A percentile compares a stretch with the other conserved stretches of the same genome.
These are phyloP conservation scores for Epinotia ramella DNA, from an alignment of 2,888 invertebrate genomes.

Conservation along the genomic window DNA sequence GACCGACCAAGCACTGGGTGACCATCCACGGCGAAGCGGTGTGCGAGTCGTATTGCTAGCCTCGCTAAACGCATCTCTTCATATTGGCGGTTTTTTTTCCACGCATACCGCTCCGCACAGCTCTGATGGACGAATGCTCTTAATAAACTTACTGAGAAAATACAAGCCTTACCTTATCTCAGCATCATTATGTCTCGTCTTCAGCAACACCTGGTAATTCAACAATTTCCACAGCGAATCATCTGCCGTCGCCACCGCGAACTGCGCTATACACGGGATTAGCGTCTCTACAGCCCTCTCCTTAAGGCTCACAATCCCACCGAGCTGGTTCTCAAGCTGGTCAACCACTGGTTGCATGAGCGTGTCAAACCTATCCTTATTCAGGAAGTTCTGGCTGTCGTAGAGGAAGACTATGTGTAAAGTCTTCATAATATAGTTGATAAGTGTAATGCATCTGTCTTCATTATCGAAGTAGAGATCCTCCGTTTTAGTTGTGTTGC, in stretches of 20 bases:
- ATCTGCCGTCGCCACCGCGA: constrained; percentile 93
- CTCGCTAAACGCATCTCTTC: too few species aligned
- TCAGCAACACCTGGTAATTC: constrained; percentile 95
- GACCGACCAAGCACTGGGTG: too few species aligned
- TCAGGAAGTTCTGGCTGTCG: constrained; percentile 93
- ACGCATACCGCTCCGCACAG: too few species aligned
- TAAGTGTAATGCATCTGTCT: constrained; percentile 85
- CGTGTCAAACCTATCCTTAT: constrained; percentile 92
- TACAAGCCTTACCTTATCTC: constrained; percentile 59
- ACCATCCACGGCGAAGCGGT: too few species aligned
- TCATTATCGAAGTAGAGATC: constrained; percentile 82
- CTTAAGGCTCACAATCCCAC: constrained; percentile 86
- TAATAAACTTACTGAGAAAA: background rate
- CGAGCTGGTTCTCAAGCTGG: constrained; percentile 92
- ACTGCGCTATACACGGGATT: constrained; percentile 92
- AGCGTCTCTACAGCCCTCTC: constrained; percentile 86
- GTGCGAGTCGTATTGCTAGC: too few species aligned
- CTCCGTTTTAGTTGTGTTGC: constrained; percentile 87
- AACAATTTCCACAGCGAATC: constrained; percentile 95
- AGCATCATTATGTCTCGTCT: constrained; percentile 91
- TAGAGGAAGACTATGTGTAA: constrained; percentile 92
- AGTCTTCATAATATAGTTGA: constrained; percentile 90
- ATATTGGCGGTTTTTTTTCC: too few species aligned
- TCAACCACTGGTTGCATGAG: constrained; percentile 95
- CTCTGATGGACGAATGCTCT: too few species aligned